Percentiles rank a stretch among this genome's conserved stretches.
These are phyloP conservation scores for Triplophysa bombifrons DNA, from an alignment of 2,797 vertebrate genomes.

Conservation along the genomic window DNA sequence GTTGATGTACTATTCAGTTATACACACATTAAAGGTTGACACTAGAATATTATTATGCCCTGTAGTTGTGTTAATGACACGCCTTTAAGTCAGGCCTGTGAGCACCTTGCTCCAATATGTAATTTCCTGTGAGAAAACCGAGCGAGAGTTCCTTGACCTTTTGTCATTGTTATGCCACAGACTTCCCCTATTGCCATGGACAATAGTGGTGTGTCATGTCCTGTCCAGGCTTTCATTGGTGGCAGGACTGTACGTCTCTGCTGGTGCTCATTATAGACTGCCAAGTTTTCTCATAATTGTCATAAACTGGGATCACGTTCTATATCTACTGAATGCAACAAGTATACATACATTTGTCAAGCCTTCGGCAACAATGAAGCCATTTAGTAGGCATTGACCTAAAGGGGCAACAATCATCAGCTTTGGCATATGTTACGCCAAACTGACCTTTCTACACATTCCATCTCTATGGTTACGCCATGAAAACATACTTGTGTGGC, in stretches of 20 bases:
- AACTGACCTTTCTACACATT: conserved; percentile 38
- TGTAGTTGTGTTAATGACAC: background rate
- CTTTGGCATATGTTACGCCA: conserved; percentile 12
- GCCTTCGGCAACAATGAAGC: background rate
- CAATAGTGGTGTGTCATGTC: conserved; percentile 51
- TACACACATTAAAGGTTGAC: no score
- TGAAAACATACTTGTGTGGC: background rate
- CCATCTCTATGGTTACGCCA: background rate
- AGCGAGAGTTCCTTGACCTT: conserved; percentile 50
- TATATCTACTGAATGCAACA: conserved; percentile 15
- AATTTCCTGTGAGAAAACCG: conserved; percentile 39
- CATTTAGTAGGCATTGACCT: background rate
- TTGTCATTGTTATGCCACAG: conserved; percentile 50
- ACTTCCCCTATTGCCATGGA: conserved; percentile 53
- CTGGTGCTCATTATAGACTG: conserved; percentile 1
- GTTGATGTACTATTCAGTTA: background rate
- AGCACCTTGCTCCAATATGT: background rate
- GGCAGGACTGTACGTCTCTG: conserved; percentile 1
- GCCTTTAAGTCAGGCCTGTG: conserved; percentile 5
- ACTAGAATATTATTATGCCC: background rate
- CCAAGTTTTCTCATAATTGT: conserved; percentile 27
- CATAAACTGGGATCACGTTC: conserved; percentile 11
- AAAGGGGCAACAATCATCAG: background rate
- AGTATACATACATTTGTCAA: background rate
- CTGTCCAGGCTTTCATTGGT: conserved; percentile 36